A percentile compares a stretch with the other conserved stretches of the same genome.
phyloP scores from a whole-genome alignment of 2,797 vertebrate genomes.

The Gallinago nigripennis region DNA sequence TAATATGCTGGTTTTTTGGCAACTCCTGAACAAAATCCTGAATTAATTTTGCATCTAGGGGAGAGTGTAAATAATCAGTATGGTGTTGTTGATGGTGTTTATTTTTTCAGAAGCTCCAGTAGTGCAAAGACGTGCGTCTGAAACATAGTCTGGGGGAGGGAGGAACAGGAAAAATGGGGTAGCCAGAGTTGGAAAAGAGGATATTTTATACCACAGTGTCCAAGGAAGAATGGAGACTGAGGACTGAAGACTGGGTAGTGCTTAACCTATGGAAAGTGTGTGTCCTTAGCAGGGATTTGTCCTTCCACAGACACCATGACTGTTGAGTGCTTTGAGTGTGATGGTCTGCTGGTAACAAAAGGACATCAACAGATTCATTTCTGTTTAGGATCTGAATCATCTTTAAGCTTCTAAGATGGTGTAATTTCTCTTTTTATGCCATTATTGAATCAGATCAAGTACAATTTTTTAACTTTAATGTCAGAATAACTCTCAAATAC shows the following conservation, averaged over 20 bases:
- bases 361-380: neutral
- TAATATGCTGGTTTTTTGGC: conserved; percentile 6
- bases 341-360: neutral
- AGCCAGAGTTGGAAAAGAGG: neutral
- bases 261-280: neutral
- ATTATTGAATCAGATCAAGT: neutral
- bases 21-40: conserved; percentile 1
- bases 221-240: neutral
- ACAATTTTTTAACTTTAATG: neutral
- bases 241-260: neutral
- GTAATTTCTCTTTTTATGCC: neutral
- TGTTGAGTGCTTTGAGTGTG: neutral
- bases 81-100: neutral
- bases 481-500: neutral
- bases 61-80: neutral
- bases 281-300: neutral
- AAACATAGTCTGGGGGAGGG: neutral
- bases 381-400: neutral
- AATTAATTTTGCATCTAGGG: neutral
- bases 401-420: neutral
- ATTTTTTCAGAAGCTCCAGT: neutral
- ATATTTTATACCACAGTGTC: neutral
- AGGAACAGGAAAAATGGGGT: neutral
- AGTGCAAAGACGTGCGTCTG: neutral
- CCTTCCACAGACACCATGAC: rapidly evolving